phyloP scores from a whole-genome alignment of 2,797 vertebrate genomes.

The Smutsia temminckii region DNA sequence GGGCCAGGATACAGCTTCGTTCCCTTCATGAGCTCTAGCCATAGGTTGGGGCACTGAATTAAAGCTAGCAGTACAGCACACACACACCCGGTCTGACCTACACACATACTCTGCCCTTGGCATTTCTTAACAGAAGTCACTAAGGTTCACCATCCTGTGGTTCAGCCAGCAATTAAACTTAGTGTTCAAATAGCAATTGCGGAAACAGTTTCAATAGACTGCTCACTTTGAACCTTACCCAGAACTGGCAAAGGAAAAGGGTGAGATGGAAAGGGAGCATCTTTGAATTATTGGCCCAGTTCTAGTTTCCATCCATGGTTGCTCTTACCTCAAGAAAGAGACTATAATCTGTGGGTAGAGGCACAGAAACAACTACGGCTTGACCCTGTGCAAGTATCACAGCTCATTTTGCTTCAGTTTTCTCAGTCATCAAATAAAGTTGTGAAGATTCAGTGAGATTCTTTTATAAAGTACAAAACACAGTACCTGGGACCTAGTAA shows the following conservation, averaged over 20 bases:
- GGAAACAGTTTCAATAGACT: neutral
- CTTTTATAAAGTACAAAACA: neutral
- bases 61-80: neutral
- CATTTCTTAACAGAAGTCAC: neutral
- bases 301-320: neutral
- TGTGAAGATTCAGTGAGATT: neutral
- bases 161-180: neutral
- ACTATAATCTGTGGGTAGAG: neutral
- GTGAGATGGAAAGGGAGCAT: neutral
- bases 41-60: neutral
- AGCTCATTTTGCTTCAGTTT: neutral
- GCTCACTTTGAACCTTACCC: neutral
- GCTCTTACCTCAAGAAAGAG: neutral
- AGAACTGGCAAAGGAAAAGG: neutral
- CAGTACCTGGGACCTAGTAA: neutral
- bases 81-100: neutral
- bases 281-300: neutral
- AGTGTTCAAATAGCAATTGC: neutral
- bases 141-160: accelerated
- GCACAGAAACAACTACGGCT: neutral
- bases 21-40: neutral
- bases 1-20: neutral
- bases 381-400: neutral
- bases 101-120: accelerated
- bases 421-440: neutral